Base-by-base conservation (phyloP, 2,113 vertebrate species). In the Centropus unirufus region DNA sequence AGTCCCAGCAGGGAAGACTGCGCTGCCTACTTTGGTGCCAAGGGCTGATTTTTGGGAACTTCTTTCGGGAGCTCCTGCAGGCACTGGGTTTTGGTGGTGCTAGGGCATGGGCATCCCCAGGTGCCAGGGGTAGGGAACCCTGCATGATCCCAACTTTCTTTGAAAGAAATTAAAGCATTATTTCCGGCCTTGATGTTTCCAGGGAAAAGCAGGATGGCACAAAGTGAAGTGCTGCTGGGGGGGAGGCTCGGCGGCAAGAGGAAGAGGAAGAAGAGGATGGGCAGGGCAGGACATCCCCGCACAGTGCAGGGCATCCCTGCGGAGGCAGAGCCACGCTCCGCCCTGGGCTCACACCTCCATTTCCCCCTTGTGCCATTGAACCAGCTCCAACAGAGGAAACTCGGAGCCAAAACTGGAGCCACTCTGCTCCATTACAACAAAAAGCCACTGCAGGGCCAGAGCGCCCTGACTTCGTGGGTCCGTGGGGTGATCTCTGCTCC, bases 271-370 rank as follows among this genome's bases (percentile, higher is more conserved):
- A 87, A 24, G 30, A 70, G 11, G 57, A 79, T 29, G 32, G 0
- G 0, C 52, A 75, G 39, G 61, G 47, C 47, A 47, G 47, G 19
- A 18, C 47, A 47, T 47, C 47, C 47, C 47, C 17, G 8, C 0
- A 0, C 52, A 75, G 39, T 61, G 42, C 42, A 44, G 12, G 42
- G 42, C 42, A 44, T 14, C 17, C 42, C 29, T 0, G 0, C 1
- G 2, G 40, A 70, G 26, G 26, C 36, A 64, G 46, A 23, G 46
- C 44, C 32, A 4, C 0, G 14, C 70, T 70, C 36, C 4, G 6
- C 70, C 23, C 21, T 42, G 58, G 67, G 59, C 36, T 91, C 1
- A 0, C 29, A 32, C 27, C 61, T 80, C 54, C 49, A 5, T 14
- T 51, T 74, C 42, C 47, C 22, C n/a, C 42, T 89, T 1, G 3